phyloP scores from a whole-genome alignment of 2,113 vertebrate species.

The Scopus umbretta region DNA sequence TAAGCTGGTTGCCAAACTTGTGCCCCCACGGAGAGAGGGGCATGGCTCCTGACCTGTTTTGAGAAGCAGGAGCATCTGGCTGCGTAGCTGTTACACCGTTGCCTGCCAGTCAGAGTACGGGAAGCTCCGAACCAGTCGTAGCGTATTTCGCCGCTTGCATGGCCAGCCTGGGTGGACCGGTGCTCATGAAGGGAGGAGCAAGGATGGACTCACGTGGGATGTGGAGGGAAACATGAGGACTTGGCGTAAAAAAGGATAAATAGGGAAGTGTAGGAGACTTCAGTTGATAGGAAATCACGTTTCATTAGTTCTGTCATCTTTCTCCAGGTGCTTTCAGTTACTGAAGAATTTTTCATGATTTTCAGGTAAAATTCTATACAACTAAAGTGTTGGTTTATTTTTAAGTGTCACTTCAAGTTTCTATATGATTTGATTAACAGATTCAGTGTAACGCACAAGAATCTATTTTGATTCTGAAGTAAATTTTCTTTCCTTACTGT shows the following conservation, averaged over 20 bases:
- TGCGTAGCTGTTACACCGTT: accelerated
- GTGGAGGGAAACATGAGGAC: too few species aligned
- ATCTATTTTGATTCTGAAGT: not conserved
- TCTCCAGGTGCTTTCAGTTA: not conserved
- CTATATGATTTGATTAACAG: not conserved
- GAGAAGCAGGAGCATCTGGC: not conserved
- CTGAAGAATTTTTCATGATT: not conserved
- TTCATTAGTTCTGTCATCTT: not conserved
- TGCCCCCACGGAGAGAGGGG: not conserved
- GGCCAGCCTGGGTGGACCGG: accelerated
- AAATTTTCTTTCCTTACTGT: not conserved
- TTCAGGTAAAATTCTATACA: not conserved
- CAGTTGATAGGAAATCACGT: not conserved
- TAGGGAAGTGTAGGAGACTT: not conserved
- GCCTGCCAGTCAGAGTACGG: accelerated
- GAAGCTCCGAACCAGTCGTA: accelerated
- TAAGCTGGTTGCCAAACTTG: not conserved
- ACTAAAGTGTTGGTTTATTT: not conserved
- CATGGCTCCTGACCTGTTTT: not conserved
- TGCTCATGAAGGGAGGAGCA: not conserved
- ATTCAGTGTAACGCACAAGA: not conserved
- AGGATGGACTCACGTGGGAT: accelerated
- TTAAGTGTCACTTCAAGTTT: not conserved
- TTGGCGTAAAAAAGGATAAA: not conserved
- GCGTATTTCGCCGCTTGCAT: accelerated